These are phyloP conservation scores for Cyclophora punctaria DNA, from an alignment of 2,888 invertebrate species.

Conservation along the genomic window DNA sequence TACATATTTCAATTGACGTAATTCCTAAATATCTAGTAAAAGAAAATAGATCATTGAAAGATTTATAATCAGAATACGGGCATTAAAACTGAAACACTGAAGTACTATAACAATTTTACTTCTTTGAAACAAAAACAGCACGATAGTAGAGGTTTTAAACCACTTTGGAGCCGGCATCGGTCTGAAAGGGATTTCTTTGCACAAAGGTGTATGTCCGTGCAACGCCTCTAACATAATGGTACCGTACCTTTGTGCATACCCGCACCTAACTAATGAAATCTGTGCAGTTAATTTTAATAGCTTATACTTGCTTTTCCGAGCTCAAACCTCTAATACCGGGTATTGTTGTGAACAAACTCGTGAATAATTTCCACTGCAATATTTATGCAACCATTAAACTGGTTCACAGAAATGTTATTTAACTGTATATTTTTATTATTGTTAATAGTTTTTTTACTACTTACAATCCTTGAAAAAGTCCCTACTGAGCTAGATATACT, in stretches of 20 bases:
- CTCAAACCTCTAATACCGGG: not conserved
- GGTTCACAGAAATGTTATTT: constrained; percentile 2
- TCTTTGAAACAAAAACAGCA: constrained; percentile 6
- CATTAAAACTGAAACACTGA: too few species aligned
- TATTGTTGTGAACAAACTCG: not conserved
- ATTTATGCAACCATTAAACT: constrained; percentile 36
- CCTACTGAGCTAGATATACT: too few species aligned
- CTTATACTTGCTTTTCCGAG: constrained; percentile 4
- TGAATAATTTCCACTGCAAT: too few species aligned
- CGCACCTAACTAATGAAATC: constrained; percentile 22
- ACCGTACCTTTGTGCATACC: constrained; percentile 35
- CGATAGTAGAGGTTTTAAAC: constrained; percentile 24
- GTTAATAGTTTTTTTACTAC: too few species aligned
- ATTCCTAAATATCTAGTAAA: too few species aligned
- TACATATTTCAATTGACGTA: too few species aligned
- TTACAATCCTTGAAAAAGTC: too few species aligned
- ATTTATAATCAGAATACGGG: too few species aligned
- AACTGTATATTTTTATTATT: too few species aligned
- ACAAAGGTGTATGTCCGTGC: constrained; percentile 44
- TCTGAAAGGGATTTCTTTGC: constrained; percentile 47
- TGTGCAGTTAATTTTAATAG: constrained; percentile 18
- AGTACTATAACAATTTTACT: constrained; percentile 2
- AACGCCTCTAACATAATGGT: constrained; percentile 24
- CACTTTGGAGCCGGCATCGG: constrained; percentile 52
- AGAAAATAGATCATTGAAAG: too few species aligned